Base-by-base conservation (phyloP, 92 coral and sea anemone genomes). In the Parazoanthus darwini region DNA sequence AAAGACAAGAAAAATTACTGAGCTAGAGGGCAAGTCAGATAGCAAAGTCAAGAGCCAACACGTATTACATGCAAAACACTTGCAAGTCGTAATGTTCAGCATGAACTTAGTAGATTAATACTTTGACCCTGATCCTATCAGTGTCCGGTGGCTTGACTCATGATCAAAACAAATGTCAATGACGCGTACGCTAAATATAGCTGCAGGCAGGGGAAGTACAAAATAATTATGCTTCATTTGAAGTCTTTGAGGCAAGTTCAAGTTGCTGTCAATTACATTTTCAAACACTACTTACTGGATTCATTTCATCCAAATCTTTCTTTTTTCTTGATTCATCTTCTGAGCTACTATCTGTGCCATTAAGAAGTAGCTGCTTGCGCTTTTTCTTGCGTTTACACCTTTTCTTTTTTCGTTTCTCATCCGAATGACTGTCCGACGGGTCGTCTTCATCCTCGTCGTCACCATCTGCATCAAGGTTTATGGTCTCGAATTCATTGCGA, bases 401-500 rank as follows among this genome's bases (percentile, higher is more conserved):
- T 78, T 89, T 95, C 82, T 91, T 95, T 58, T 92, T 90, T 51
- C 92, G 90, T 72, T 91, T 88, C 54, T 93, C 98, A 74, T 91
- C 94, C 46, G 93, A 90, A 51, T 86, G 95, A 56, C 90, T 93
- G 80, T 89, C 95, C 33, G 89, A 89, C 51, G 91, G 90, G n/a
- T 89, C 88, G 50, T 93, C 96, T 33, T 90, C 96, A 42, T 93
- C 98, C 15, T 97, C 99, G 58, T 93, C 98, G 35, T 97, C 99
- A 11, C 91, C 95, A 86, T 97, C 96, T 44, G 93, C 99, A 65
- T 97, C 99, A 63, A 97, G 90, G 73, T 94, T 92, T 54, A 97
- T 96, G 83, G 95, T 94, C 78, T 97, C 98, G 91, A 97, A 97
- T 68, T 91, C 94, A 50, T 89, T 87, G 85, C 91, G 92, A 35